Evolutionary conservation across 2,113 vertebrate species (phyloP), one percentile per base, ranked within the genome.

Genomic region (Dromas ardeola): DNA sequence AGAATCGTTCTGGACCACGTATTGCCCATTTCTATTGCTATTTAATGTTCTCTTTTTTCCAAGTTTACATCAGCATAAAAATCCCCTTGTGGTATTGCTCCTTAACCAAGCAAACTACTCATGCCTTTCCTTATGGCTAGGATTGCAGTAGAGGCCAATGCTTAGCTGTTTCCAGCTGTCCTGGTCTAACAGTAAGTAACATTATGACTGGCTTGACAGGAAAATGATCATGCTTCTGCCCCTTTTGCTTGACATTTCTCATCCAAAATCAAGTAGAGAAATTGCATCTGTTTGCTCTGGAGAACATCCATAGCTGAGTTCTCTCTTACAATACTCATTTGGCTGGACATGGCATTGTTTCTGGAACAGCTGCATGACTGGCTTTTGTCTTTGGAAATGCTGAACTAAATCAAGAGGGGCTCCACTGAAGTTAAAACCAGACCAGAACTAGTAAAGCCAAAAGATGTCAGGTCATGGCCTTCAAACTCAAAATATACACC

Each of bases 61-160:
- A 90, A 81, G 86, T 80, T 95, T 94, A 61, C 93, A 63, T 95
- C 93, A 96, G 88, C 81, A 77, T 73, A 79, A 94, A 97, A 97
- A 95, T 94, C 84, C 97, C 93, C 93, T 73, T 94, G 71, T 70
- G 58, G 59, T 87, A 70, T 82, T 77, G 70, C 55, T 95, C 94
- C 97, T 94, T 95, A 84, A 95, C n/a, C 40, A 77, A 56, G 58
- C 42, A 87, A 81, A 85, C 36, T 92, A 18, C 56, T 90, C 69
- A 38, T 85, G 50, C 49, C 53, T 93, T 96, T 94, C 81, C 81
- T 80, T 90, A 45, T 62, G 88, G 78, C 86, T 94, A 45, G 49
- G 32, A 15, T 32, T 88, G 69, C 88, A 93, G 53, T 38, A 77
- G 30, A 82, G 45, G 26, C 22, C 32, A 69, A 26, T 77, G 49